These are phyloP conservation scores for Oscarella lobularis DNA, from an alignment of 37 sponge, comb jelly and placozoan species.

Conservation along the genomic window DNA sequence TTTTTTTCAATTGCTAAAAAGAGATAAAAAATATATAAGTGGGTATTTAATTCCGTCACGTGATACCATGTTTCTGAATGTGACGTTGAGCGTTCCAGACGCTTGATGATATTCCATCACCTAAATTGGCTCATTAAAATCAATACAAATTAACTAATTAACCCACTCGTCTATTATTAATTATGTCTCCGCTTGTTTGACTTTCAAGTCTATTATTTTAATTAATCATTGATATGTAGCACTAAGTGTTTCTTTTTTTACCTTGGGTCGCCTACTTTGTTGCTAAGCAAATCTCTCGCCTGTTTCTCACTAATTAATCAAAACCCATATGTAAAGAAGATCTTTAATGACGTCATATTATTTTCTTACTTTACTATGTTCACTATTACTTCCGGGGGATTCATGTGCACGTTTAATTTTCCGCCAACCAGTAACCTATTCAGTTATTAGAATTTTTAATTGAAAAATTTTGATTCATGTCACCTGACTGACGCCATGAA, in stretches of 20 bases:
- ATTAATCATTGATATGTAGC: background rate
- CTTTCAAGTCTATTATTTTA: no score
- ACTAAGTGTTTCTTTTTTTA: background rate
- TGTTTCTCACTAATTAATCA: constrained; percentile 1
- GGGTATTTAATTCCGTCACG: background rate
- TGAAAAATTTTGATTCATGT: background rate
- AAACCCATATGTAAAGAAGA: background rate
- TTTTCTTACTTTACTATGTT: constrained; percentile 66
- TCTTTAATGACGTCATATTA: background rate
- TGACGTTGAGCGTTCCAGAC: background rate
- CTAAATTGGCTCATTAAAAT: no score
- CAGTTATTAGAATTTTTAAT: constrained; percentile 1
- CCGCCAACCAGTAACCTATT: constrained; percentile 70
- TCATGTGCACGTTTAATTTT: constrained; percentile 77
- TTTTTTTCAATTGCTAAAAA: background rate
- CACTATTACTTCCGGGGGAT: constrained; percentile 64
- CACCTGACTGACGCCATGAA: constrained; percentile 75
- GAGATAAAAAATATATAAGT: background rate
- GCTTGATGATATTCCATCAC: constrained; percentile 4
- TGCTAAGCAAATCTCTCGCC: background rate
- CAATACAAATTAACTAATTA: background rate
- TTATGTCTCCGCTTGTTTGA: background rate
- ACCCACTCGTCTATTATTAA: constrained; percentile 1
- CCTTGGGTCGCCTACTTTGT: background rate
- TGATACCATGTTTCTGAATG: background rate